A percentile compares a stretch with the other conserved stretches of the same genome.
These are phyloP conservation scores for Eristalis pertinax DNA, from an alignment of 2,888 invertebrate genomes.

Conservation along the genomic window DNA sequence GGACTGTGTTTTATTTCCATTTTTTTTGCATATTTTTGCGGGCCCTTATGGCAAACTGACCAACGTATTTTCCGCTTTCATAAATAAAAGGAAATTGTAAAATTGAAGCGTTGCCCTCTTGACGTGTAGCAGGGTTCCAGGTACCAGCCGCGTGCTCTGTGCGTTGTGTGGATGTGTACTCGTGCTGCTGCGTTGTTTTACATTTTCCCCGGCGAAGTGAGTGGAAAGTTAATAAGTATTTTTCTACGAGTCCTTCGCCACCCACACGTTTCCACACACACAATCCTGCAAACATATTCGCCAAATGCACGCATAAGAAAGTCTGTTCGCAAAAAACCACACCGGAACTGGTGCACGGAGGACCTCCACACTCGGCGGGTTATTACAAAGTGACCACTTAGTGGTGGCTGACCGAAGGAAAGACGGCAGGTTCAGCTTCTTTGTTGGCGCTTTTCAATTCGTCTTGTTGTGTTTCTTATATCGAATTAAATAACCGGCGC, in stretches of 20 bases:
- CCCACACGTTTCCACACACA: constrained; percentile 33
- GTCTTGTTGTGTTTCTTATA: background rate
- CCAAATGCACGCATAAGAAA: constrained; percentile 3
- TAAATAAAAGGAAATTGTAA: constrained; percentile 72
- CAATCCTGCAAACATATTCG: background rate
- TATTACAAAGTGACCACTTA: constrained; percentile 71
- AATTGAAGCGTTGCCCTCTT: constrained; percentile 67
- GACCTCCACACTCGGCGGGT: constrained; percentile 61
- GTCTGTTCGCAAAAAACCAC: background rate
- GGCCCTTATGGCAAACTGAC: constrained; percentile 62
- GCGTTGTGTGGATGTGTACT: too few species aligned
- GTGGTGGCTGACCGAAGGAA: constrained; percentile 53
- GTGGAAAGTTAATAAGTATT: constrained; percentile 71
- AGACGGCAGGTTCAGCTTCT: constrained; percentile 26
- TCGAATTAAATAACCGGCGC: constrained; percentile 47
- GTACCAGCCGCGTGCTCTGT: background rate
- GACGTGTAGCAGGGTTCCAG: constrained; percentile 32
- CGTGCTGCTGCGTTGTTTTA: constrained; percentile 9
- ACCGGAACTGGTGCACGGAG: constrained; percentile 10
- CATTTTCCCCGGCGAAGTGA: constrained; percentile 41
- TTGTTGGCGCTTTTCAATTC: constrained; percentile 3
- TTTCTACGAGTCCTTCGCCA: constrained; percentile 54
- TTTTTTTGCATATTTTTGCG: constrained; percentile 53
- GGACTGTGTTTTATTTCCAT: constrained; percentile 30
- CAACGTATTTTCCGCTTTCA: constrained; percentile 70